Percentiles rank a stretch among this genome's conserved stretches.
These are phyloP conservation scores for Eupithecia tripunctaria DNA, from an alignment of 2,888 invertebrate genomes.

Conservation along the genomic window DNA sequence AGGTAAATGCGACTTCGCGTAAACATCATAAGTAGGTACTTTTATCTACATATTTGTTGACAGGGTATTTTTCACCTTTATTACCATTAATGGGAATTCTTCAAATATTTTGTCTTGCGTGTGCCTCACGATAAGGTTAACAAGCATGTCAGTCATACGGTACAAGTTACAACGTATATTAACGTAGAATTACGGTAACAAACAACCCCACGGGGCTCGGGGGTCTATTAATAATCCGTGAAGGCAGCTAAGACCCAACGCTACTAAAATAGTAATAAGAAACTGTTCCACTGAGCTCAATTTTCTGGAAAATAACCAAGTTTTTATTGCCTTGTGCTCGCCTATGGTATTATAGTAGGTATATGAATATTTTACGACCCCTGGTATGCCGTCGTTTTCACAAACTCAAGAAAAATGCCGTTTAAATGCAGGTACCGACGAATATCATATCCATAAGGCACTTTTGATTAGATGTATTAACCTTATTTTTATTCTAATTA, in stretches of 20 bases:
- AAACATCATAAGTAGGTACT: not conserved
- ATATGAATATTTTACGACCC: constrained; percentile 39
- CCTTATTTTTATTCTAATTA: too few relatives aligned
- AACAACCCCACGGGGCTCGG: constrained; percentile 27
- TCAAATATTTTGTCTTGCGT: constrained; percentile 43
- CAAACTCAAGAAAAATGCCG: not conserved
- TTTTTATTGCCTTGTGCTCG: constrained; percentile 25
- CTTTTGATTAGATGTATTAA: too few relatives aligned
- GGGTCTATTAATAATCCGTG: constrained; percentile 38
- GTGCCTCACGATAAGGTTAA: constrained; percentile 46
- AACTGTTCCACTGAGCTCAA: constrained; percentile 28
- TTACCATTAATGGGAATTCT: constrained; percentile 25
- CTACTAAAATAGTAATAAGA: constrained; percentile 36
- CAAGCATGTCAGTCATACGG: constrained; percentile 57
- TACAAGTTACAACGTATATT: constrained; percentile 48
- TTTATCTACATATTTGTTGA: too few relatives aligned
- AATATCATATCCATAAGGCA: too few relatives aligned
- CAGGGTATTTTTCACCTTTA: not conserved
- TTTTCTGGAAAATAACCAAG: constrained; percentile 23
- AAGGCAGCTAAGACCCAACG: constrained; percentile 33
- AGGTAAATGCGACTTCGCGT: not conserved
- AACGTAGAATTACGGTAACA: constrained; percentile 38
- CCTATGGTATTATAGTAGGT: not conserved
- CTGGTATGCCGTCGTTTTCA: not conserved
- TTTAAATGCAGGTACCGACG: not conserved